phyloP scores from a whole-genome alignment of 2,888 invertebrate genomes.

The Epiblema foenella region DNA sequence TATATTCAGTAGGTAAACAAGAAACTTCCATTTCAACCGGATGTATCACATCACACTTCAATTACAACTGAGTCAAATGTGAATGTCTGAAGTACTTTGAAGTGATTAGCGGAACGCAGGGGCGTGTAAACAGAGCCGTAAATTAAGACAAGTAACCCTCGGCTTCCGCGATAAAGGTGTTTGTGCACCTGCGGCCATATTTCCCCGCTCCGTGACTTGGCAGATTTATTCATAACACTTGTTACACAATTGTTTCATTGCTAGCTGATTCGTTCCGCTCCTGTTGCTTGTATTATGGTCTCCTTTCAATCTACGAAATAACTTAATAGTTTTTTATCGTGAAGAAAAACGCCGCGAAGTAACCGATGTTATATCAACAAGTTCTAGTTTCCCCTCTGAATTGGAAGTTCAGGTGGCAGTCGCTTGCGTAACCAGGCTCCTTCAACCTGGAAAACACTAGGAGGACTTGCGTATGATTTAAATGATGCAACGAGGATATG shows the following conservation, averaged over 20 bases:
- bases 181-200: conserved; percentile 29
- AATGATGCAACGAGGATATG: too few species aligned
- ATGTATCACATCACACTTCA: neutral
- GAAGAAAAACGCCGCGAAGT: too few species aligned
- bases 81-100: conserved; percentile 16
- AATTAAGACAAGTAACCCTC: conserved; percentile 27
- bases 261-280: neutral
- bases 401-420: too few species aligned
- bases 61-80: conserved; percentile 2
- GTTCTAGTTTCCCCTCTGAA: too few species aligned
- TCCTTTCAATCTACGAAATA: too few species aligned
- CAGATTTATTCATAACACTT: conserved; percentile 33
- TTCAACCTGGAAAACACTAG: too few species aligned
- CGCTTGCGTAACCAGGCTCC: too few species aligned
- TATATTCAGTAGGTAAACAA: too few species aligned
- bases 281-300: neutral
- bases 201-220: conserved; percentile 17
- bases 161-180: conserved; percentile 26
- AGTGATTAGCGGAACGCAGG: conserved; percentile 30
- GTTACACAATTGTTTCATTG: conserved; percentile 22
- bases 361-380: too few species aligned
- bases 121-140: conserved; percentile 31
- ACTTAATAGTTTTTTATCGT: too few species aligned
- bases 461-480: too few species aligned
- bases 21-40: neutral